phyloP scores from a whole-genome alignment of 2,797 vertebrate genomes.

The Sternarchorhynchus goeldii region DNA sequence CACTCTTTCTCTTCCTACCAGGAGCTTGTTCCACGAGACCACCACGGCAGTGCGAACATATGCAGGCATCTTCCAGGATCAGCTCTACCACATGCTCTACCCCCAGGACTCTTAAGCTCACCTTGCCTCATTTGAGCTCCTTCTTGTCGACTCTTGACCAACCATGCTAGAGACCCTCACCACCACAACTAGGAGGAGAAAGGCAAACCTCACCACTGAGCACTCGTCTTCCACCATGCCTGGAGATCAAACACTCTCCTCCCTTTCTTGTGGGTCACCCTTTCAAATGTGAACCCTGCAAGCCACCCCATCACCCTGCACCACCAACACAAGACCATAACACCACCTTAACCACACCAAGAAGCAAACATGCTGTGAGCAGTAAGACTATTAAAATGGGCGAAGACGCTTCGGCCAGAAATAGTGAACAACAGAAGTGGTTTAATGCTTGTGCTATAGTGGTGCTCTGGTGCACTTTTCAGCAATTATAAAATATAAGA shows the following conservation, averaged over 20 bases:
- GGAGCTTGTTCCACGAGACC: constrained; percentile 70
- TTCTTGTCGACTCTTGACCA: constrained; percentile 22
- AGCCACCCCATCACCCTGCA: neutral
- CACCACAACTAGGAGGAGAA: constrained; percentile 25
- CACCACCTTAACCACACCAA: neutral
- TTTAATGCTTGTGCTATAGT: neutral
- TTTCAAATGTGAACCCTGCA: neutral
- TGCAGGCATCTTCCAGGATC: constrained; percentile 66
- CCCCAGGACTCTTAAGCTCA: constrained; percentile 50
- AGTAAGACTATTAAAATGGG: neutral
- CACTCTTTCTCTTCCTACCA: constrained; percentile 43
- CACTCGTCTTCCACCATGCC: constrained; percentile 20
- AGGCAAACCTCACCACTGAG: neutral
- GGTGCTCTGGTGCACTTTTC: constrained; percentile 11
- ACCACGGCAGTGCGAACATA: constrained; percentile 65
- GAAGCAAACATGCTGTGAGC: neutral
- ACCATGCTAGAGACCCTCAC: neutral
- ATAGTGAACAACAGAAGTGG: neutral
- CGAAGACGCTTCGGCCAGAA: neutral
- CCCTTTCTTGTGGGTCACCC: neutral
- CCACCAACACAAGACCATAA: neutral
- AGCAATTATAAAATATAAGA: neutral
- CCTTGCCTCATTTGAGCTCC: neutral
- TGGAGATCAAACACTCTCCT: neutral
- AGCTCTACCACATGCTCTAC: constrained; percentile 69